Conservation (phyloP, 1,140 invertebrate species). For the Drosophila nikananu region DNA sequence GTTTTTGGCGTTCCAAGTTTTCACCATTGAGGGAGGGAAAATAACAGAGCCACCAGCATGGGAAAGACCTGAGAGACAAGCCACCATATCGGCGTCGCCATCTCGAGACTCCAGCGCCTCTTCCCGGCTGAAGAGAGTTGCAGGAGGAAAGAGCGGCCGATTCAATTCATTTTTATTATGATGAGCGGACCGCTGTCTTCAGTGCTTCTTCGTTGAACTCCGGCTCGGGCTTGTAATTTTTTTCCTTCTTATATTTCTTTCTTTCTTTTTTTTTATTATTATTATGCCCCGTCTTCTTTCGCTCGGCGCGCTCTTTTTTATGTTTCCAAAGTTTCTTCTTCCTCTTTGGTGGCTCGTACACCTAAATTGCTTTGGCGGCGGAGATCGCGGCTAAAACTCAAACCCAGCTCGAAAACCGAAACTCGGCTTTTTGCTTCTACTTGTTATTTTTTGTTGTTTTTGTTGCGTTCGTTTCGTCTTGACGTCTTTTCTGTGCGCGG, state of each 20-base stretch:
- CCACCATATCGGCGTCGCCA: conserved; percentile 65
- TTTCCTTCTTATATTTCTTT: conserved; percentile 55
- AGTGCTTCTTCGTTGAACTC: conserved; percentile 50
- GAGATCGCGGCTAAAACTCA: conserved; percentile 58
- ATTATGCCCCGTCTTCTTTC: conserved; percentile 38
- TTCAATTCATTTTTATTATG: conserved; percentile 83
- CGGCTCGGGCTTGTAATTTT: conserved; percentile 56
- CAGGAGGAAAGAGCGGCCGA: conserved; percentile 20
- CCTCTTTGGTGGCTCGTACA: conserved; percentile 76
- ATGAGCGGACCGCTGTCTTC: conserved; percentile 61
- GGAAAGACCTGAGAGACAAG: conserved; percentile 55
- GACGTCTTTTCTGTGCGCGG: conserved; percentile 28
- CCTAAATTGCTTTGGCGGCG: conserved; percentile 79
- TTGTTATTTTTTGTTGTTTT: conserved; percentile 27
- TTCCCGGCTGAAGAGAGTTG: conserved; percentile 26
- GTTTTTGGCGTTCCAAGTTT: conserved; percentile 44
- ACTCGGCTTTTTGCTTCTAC: conserved; percentile 62
- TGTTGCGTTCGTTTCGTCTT: conserved; percentile 11
- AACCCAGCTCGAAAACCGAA: conserved; percentile 69
- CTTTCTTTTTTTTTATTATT: not conserved
- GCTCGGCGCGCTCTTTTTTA: conserved; percentile 54
- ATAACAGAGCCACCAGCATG: conserved; percentile 61
- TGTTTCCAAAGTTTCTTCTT: conserved; percentile 79
- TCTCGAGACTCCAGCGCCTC: conserved; percentile 39
- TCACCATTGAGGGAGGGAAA: conserved; percentile 45